A percentile compares a stretch with the other conserved stretches of the same genome.
phyloP scores from a whole-genome alignment of 2,113 vertebrate genomes.

The Lagopus muta region DNA sequence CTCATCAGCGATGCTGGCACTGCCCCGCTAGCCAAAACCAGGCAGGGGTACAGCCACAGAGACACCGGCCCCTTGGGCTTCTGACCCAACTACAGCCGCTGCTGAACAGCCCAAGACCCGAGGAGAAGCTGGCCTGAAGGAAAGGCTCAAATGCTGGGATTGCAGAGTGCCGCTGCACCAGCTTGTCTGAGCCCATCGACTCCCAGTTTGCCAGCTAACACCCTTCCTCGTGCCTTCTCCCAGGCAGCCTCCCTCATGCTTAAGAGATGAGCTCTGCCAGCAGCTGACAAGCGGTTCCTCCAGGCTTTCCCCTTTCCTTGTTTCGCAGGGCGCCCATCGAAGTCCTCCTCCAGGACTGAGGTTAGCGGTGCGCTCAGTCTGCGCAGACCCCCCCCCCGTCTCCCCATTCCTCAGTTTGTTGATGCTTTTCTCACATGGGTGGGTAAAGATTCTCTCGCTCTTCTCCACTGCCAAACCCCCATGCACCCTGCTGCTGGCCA shows the following conservation, averaged over 20 bases:
- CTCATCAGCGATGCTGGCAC: accelerated
- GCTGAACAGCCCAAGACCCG: background rate
- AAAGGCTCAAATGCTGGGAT: background rate
- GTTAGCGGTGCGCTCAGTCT: background rate
- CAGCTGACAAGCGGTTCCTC: too few species aligned
- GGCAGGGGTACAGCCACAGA: accelerated
- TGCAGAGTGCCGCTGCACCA: background rate
- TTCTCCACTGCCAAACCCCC: background rate
- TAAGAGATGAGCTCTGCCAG: too few species aligned
- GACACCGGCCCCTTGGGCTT: accelerated
- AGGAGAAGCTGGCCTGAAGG: background rate
- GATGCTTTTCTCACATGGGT: background rate
- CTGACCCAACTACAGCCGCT: background rate
- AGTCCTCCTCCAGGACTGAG: background rate
- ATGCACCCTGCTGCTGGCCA: background rate
- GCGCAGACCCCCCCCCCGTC: background rate
- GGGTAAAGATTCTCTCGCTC: background rate
- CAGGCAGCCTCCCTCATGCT: background rate
- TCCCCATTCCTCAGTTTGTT: accelerated
- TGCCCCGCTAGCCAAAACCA: accelerated
- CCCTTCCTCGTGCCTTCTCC: background rate
- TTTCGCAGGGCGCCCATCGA: background rate
- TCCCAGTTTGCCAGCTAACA: background rate
- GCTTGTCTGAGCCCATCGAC: background rate
- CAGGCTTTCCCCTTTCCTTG: background rate